phyloP scores from a whole-genome alignment of 1,140 invertebrate species.

The Leptoteleia sp. region DNA sequence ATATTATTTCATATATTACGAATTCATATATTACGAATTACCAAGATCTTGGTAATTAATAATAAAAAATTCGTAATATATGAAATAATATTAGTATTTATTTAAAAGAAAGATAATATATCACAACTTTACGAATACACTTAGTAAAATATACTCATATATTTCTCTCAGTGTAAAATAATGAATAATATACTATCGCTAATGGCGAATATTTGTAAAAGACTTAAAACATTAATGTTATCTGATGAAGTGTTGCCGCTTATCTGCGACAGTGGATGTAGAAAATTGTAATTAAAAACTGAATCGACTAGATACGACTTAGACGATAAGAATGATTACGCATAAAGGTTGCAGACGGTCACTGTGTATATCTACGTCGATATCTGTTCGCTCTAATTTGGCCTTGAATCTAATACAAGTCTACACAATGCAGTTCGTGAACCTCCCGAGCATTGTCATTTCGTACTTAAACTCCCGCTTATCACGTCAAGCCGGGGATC shows the following conservation, averaged over 20 bases:
- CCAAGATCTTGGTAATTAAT: too few relatives aligned
- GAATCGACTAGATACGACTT: conserved; percentile 48
- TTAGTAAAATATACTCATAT: too few relatives aligned
- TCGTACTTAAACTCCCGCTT: conserved; percentile 51
- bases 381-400: conserved; percentile 73
- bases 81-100: too few relatives aligned
- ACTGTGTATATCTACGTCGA: conserved; percentile 37
- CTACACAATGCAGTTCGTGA: conserved; percentile 71
- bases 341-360: conserved; percentile 59
- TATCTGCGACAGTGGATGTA: conserved; percentile 13
- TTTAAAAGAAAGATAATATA: too few relatives aligned
- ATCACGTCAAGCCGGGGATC: conserved; percentile 25
- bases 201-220: conserved; percentile 16
- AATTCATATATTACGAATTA: too few relatives aligned
- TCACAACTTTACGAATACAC: too few relatives aligned
- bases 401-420: conserved; percentile 78
- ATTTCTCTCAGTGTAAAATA: too few relatives aligned
- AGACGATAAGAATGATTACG: conserved; percentile 53
- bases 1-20: too few relatives aligned
- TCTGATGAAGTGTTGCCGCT: conserved; percentile 7
- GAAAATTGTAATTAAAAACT: conserved; percentile 34
- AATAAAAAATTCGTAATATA: too few relatives aligned
- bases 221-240: conserved; percentile 26
- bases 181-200: too few relatives aligned
- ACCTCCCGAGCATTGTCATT: conserved; percentile 70